Conservation (phyloP, 2,888 invertebrate species). For the Eumacrocentrus americanus region DNA sequence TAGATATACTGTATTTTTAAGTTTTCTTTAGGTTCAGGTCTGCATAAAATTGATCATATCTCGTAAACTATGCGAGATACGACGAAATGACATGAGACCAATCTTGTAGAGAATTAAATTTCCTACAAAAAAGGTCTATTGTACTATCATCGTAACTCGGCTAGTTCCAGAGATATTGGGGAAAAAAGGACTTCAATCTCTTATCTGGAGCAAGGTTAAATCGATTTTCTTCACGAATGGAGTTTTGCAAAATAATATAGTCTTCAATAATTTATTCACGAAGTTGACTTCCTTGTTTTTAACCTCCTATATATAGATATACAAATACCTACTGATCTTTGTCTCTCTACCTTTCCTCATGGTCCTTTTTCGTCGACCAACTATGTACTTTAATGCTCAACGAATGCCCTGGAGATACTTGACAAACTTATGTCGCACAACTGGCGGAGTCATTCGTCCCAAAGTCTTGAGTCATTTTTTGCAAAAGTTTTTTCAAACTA, state of each 20-base stretch:
- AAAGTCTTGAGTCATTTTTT: not conserved
- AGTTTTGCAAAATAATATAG: constrained; percentile 19
- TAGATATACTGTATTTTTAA: not conserved
- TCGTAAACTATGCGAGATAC: not conserved
- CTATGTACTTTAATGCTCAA: too few species aligned
- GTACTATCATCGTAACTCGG: not conserved
- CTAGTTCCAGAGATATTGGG: not conserved
- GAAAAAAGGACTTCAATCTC: too few species aligned
- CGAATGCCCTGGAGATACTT: not conserved
- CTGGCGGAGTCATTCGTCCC: not conserved
- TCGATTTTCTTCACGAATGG: constrained; percentile 12
- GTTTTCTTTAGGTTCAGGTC: not conserved
- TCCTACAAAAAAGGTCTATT: not conserved
- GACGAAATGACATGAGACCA: not conserved
- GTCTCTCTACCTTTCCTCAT: too few species aligned
- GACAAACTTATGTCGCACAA: not conserved
- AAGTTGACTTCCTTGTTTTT: constrained; percentile 26
- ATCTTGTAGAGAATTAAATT: not conserved
- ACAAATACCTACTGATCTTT: too few species aligned
- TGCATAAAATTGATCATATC: too few species aligned
- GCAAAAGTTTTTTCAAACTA: not conserved
- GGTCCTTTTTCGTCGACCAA: too few species aligned
- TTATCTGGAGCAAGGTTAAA: too few species aligned
- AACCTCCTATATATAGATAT: too few species aligned
- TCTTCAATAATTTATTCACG: constrained; percentile 32